Evolutionary conservation across 1,140 invertebrate genomes (phyloP).

Genomic region (Neodiprion virginianus): DNA sequence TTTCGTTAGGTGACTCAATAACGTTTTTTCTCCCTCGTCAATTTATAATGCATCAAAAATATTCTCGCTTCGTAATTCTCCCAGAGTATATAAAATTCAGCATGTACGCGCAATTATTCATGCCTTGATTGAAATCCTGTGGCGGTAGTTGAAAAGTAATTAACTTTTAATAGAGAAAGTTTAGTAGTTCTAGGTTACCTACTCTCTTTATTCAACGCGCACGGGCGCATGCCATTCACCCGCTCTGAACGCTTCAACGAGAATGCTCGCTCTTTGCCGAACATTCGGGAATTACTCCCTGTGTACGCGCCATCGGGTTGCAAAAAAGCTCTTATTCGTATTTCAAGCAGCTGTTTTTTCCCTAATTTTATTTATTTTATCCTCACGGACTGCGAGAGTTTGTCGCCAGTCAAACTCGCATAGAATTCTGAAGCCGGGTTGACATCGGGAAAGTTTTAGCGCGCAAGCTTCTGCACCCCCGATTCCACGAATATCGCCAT

Average conservation of each 20-base stretch:
- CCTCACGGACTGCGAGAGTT: no score
- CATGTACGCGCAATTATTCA: slow-evolving; percentile 42
- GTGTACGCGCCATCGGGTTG: no score
- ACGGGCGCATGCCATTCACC: not conserved
- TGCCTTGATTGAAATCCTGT: slow-evolving; percentile 52
- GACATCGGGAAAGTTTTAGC: no score
- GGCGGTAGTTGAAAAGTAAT: slow-evolving; percentile 52
- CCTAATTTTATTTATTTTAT: no score
- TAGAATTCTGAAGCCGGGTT: no score
- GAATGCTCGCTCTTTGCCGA: not conserved
- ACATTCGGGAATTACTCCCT: not conserved
- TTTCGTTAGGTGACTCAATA: not conserved
- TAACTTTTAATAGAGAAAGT: slow-evolving; percentile 58
- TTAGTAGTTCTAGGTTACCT: slow-evolving; percentile 40
- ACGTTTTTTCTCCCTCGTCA: not conserved
- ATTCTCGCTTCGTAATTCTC: not conserved
- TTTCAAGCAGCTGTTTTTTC: no score
- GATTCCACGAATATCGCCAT: no score
- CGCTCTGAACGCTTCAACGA: not conserved
- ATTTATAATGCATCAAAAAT: not conserved
- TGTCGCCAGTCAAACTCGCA: no score
- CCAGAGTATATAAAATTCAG: slow-evolving; percentile 26
- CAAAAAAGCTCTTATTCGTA: no score
- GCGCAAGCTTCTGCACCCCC: no score
- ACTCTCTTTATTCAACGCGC: slow-evolving; percentile 28